Conservation (phyloP, 2,797 vertebrate genomes). For the Antrozous pallidus region DNA sequence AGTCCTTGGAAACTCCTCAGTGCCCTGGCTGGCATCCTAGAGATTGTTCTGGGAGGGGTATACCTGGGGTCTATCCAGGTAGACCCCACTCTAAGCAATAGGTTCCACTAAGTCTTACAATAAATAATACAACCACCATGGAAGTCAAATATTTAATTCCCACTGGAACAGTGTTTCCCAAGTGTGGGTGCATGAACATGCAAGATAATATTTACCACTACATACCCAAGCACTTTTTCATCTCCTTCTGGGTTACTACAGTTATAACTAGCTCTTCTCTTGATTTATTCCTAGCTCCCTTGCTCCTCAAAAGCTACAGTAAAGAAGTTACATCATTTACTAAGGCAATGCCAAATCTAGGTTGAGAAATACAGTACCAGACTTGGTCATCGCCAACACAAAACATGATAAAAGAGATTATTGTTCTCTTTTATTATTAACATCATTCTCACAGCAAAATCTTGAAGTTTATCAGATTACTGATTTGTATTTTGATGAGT, state of each 20-base stretch:
- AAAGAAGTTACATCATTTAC: neutral
- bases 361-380: neutral
- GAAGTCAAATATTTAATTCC: slow-evolving; percentile 62
- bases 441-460: slow-evolving; percentile 28
- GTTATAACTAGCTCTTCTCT: slow-evolving; percentile 24
- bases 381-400: neutral
- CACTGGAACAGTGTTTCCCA: slow-evolving; percentile 41
- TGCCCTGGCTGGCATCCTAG: slow-evolving; percentile 65
- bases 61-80: too few relatives aligned
- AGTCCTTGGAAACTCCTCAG: slow-evolving; percentile 64
- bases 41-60: slow-evolving; percentile 63
- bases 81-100: slow-evolving; percentile 66
- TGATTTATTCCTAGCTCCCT: slow-evolving; percentile 13
- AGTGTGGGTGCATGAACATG: neutral
- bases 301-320: neutral
- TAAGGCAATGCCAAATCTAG: neutral
- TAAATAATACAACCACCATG: slow-evolving; percentile 58
- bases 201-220: slow-evolving; percentile 37
- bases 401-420: neutral
- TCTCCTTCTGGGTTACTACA: neutral
- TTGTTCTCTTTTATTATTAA: neutral
- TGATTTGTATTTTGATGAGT: neutral
- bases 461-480: slow-evolving; percentile 15
- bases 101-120: slow-evolving; percentile 63
- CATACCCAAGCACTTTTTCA: neutral